Base-by-base conservation (phyloP, 2,113 vertebrate species). In the Pteropus alecto region DNA sequence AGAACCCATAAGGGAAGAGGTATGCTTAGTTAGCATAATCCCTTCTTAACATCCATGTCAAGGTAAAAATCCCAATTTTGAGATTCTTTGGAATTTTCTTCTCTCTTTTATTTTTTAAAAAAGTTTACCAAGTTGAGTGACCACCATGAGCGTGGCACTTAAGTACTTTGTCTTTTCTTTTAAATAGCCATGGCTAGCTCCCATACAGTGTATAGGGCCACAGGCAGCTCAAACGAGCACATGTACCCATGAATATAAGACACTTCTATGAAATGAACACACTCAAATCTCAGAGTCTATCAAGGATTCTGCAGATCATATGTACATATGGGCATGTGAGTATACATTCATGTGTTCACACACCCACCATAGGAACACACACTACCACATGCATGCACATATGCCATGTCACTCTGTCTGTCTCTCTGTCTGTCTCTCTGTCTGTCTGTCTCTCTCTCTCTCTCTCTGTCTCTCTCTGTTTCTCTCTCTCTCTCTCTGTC, bases 11-110 rank as follows among this genome's bases (percentile, higher is more conserved):
- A 76, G 54, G 74, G 43, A 65, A 84, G 76, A 68, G 11, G 10
- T n/a, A 10, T 60, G 60, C 81, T 79, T 93, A 60, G 46, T 78
- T 83, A 54, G 56, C 33, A 56, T 56, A 24, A 81, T 43, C 19
- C 19, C 28, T 85, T 95, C 28, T 48, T 74, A 82, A 51, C 1
- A 38, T 77, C 58, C n/a, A 54, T 16, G 5, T 76, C 79, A 95
- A 90, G 28, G 38, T 35, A 48, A 90, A 94, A 51, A 92, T 71
- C 12, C 54, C 19, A 54, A 76, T 58, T 96, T 82, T 61, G 76
- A 95, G 67, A 56, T 68, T 94, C 71, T 97, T 95, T 76, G 60
- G 30, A 77, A 43, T 65, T 65, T 73, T 86, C 7, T 33, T 18
- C 5, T 26, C 3, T 7, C 24, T 3, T 12, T n/a, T 77, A 28